phyloP scores from a whole-genome alignment of 1,140 invertebrate species.

The Leptinotarsa defecta region DNA sequence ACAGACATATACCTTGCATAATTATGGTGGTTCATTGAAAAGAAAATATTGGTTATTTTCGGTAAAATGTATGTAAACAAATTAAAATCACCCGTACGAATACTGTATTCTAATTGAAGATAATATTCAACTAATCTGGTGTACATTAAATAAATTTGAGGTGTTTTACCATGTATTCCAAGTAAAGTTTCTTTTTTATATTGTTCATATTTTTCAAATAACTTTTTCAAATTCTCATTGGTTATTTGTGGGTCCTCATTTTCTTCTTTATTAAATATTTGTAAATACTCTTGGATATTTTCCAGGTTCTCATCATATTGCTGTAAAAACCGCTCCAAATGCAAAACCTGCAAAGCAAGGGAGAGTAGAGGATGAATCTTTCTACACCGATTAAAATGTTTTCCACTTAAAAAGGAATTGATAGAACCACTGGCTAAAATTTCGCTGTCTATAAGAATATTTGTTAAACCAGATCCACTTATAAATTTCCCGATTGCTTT shows the following conservation, averaged over 20 bases:
- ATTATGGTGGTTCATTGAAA: conserved; percentile 35
- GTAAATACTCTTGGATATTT: conserved; percentile 18
- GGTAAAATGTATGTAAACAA: conserved; percentile 29
- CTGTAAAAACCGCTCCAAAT: conserved; percentile 26
- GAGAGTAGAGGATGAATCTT: conserved; percentile 32
- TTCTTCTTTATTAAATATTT: conserved; percentile 11
- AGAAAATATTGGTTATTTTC: conserved; percentile 37
- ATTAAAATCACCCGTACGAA: conserved; percentile 28
- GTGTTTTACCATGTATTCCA: conserved; percentile 34
- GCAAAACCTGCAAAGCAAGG: conserved; percentile 19
- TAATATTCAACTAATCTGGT: conserved; percentile 30
- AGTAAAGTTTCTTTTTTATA: conserved; percentile 42
- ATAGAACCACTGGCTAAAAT: conserved; percentile 35
- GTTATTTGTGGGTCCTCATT: conserved; percentile 25
- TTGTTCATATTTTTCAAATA: conserved; percentile 40
- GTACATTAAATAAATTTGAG: conserved; percentile 29
- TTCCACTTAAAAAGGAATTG: conserved; percentile 27
- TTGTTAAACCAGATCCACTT: conserved; percentile 47
- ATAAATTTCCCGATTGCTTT: conserved; percentile 50
- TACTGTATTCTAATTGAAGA: conserved; percentile 26
- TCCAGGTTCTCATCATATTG: conserved; percentile 10
- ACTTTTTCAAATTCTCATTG: conserved; percentile 13
- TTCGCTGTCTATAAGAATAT: conserved; percentile 22
- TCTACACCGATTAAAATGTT: conserved; percentile 40
- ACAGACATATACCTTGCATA: conserved; percentile 35